Conservation (phyloP, 2,113 vertebrate species). For the Takifugu bimaculatus region DNA sequence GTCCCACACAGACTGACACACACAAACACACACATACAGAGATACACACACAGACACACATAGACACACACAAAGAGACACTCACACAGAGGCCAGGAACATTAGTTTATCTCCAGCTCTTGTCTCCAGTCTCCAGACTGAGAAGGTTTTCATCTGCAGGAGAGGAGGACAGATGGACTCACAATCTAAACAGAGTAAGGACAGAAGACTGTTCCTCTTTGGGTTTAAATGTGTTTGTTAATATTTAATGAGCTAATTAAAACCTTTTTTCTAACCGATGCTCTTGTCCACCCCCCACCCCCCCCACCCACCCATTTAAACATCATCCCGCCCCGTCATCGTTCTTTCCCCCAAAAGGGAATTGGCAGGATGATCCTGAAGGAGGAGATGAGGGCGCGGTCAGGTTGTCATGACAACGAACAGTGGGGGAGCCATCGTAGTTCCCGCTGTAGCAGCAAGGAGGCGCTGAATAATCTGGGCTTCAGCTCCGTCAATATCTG, state of each 20-base stretch:
- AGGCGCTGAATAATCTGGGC: constrained; percentile 82
- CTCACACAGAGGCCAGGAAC: neutral
- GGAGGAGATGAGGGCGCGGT: constrained; percentile 97
- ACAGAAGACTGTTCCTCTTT: constrained; percentile 8
- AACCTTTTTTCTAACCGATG: constrained; percentile 12
- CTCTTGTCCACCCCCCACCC: neutral
- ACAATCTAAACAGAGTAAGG: constrained; percentile 65
- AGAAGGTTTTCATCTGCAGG: constrained; percentile 69
- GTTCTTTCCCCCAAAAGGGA: constrained; percentile 70
- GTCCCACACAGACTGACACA: neutral
- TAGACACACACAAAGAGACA: neutral
- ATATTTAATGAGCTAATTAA: constrained; percentile 57
- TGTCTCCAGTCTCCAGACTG: constrained; percentile 52
- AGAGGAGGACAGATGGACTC: constrained; percentile 67
- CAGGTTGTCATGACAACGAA: constrained; percentile 85
- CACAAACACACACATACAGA: neutral
- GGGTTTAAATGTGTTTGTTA: constrained; percentile 14
- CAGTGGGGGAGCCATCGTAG: constrained; percentile 89
- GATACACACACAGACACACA: neutral
- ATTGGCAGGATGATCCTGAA: constrained; percentile 95
- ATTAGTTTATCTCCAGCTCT: neutral
- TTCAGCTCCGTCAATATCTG: constrained; percentile 89
- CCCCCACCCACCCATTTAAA: neutral
- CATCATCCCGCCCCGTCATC: neutral
- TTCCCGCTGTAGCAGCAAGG: constrained; percentile 86